A percentile compares a stretch with the other conserved stretches of the same genome.
These are phyloP conservation scores for Pelobates cultripes DNA, from an alignment of 2,797 vertebrate species.

Conservation along the genomic window DNA sequence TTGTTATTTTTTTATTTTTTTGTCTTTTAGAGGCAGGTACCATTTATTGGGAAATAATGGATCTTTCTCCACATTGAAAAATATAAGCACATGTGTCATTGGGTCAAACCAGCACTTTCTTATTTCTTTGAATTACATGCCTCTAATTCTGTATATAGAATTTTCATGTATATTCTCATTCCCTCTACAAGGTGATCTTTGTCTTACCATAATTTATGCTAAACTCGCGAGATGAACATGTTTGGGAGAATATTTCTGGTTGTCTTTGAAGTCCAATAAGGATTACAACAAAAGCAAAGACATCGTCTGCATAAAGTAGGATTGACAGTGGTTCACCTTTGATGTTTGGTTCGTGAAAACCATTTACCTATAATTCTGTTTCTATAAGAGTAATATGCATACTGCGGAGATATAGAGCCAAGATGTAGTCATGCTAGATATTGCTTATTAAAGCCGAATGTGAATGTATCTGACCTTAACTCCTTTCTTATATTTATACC, in stretches of 20 bases:
- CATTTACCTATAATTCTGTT: conserved; percentile 45
- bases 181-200: conserved; percentile 44
- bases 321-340: conserved; percentile 53
- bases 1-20: too few species aligned
- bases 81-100: conserved; percentile 27
- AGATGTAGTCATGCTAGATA: conserved; percentile 34
- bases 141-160: conserved; percentile 32
- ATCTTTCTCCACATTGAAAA: background rate
- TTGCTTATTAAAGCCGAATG: conserved; percentile 34
- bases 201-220: conserved; percentile 54
- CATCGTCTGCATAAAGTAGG: conserved; percentile 53
- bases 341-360: conserved; percentile 49
- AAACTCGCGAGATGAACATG: conserved; percentile 50
- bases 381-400: conserved; percentile 46
- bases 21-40: too few species aligned
- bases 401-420: conserved; percentile 35
- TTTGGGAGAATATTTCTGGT: conserved; percentile 47
- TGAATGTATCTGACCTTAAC: conserved; percentile 20
- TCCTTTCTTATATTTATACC: background rate
- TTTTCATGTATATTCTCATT: conserved; percentile 34
- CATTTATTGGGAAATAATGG: background rate
- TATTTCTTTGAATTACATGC: conserved; percentile 35
- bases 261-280: conserved; percentile 52
- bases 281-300: conserved; percentile 50
- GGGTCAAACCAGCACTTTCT: conserved; percentile 15